phyloP scores from a whole-genome alignment of 64 coral and sea anemone genomes.

The Cladopsammia gracilis region DNA sequence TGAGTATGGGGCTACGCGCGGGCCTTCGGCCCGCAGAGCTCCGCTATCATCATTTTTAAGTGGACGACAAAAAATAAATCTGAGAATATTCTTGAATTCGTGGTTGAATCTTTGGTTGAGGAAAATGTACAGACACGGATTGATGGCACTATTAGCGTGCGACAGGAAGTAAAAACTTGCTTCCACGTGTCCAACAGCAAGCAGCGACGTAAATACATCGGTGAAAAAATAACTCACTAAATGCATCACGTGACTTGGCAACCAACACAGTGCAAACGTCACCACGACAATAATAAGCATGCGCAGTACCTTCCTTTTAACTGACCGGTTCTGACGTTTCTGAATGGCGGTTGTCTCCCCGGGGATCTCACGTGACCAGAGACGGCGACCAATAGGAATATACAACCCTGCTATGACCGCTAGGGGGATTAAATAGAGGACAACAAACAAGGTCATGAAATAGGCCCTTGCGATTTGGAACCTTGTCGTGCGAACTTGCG shows the following conservation, averaged over 20 bases:
- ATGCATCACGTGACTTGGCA: slow-evolving; percentile 86
- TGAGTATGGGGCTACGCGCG: no score
- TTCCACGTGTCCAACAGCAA: slow-evolving; percentile 28
- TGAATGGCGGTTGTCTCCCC: slow-evolving; percentile 63
- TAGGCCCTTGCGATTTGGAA: slow-evolving; percentile 64
- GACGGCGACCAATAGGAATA: slow-evolving; percentile 53
- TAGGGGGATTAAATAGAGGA: slow-evolving; percentile 75
- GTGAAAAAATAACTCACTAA: slow-evolving; percentile 63
- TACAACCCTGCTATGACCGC: slow-evolving; percentile 65
- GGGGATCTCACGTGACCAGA: slow-evolving; percentile 79
- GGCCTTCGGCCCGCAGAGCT: no score
- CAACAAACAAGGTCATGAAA: slow-evolving; percentile 73
- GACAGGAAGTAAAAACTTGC: slow-evolving; percentile 72
- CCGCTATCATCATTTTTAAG: neutral
- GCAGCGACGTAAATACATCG: neutral
- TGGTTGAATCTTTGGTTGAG: slow-evolving; percentile 76
- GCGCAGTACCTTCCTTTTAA: slow-evolving; percentile 81
- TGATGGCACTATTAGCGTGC: slow-evolving; percentile 88
- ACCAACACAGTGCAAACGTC: slow-evolving; percentile 81
- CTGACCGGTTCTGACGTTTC: slow-evolving; percentile 39
- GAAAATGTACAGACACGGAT: slow-evolving; percentile 79
- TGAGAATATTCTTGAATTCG: slow-evolving; percentile 71
- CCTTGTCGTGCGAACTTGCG: neutral
- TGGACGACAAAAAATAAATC: neutral
- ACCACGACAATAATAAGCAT: slow-evolving; percentile 88